Evolutionary conservation across 2,888 invertebrate species (phyloP), one percentile per base, ranked within the genome.

Genomic region (Dastarcus helophoroides): DNA sequence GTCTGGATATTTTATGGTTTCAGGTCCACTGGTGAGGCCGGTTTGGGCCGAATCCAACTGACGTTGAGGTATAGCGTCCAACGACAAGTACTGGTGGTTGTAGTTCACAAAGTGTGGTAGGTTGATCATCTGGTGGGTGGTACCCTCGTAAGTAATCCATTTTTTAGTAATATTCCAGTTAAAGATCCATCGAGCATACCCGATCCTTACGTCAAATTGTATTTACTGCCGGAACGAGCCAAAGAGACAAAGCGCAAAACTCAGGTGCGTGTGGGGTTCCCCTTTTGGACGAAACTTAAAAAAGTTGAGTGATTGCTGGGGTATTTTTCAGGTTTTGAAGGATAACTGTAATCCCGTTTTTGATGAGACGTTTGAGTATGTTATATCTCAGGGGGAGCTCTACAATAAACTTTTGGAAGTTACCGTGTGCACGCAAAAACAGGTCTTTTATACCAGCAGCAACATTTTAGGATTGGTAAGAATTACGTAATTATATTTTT

Each of bases 261-360:
- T 8, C 71, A 69, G 43, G 80, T 83, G 50, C 63, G 65, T 59
- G 19, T 27, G n/a, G n/a, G n/a, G n/a, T n/a, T n/a, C n/a, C n/a
- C n/a, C n/a, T n/a, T n/a, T n/a, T n/a, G n/a, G n/a, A n/a, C n/a
- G n/a, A n/a, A n/a, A n/a, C n/a, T n/a, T n/a, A n/a, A 31, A 24
- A n/a, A 22, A 14, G 5, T 19, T 11, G 4, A 16, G 3, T 9
- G n/a, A n/a, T n/a, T n/a, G n/a, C n/a, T n/a, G n/a, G n/a, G n/a
- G n/a, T 14, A 13, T 10, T 22, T 47, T 47, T 26, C 39, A 76
- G 75, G 72, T 75, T 8, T 65, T 83, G 37, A 90, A 89, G 56
- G 89, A 93, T 58, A 88, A 79, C 53, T 88, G 89, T 52, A 86
- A 85, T 68, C 91, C 93, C 0, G 71, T 81, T 14, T 94, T 79